Conservation (phyloP, 2,797 vertebrate genomes). For the Picus viridis region DNA sequence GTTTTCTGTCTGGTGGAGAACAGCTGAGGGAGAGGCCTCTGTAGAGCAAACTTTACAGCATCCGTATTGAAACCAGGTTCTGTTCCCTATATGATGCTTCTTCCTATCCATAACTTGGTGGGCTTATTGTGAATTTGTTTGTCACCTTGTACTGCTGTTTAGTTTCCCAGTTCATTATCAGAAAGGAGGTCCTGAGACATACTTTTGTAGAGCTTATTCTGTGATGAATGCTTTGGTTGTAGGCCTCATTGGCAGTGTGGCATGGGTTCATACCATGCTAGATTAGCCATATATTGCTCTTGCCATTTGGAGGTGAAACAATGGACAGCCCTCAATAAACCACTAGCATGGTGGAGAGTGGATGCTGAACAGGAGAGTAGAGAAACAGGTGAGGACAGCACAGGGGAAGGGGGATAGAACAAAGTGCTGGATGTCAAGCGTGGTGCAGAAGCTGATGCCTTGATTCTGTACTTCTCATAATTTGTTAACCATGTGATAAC, state of each 20-base stretch:
- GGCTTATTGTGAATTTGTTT: not conserved
- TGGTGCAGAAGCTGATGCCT: not conserved
- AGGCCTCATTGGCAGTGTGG: not conserved
- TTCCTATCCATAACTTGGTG: not conserved
- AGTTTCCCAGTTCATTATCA: fast-evolving
- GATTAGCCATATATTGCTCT: not conserved
- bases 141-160: not conserved
- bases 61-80: not conserved
- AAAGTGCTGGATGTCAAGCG: not conserved
- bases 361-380: not conserved
- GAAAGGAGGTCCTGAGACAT: not conserved
- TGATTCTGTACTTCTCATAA: not conserved
- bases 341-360: not conserved
- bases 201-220: not conserved
- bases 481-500: not conserved
- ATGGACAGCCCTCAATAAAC: not conserved
- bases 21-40: not conserved
- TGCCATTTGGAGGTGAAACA: not conserved
- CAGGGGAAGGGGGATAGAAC: fast-evolving
- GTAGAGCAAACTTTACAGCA: not conserved
- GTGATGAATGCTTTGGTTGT: not conserved
- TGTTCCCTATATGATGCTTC: not conserved
- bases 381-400: not conserved
- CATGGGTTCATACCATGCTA: fast-evolving
- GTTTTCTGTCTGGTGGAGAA: not conserved